Base-by-base conservation (phyloP, 2,113 vertebrate genomes). In the Corydoras maculifer region DNA sequence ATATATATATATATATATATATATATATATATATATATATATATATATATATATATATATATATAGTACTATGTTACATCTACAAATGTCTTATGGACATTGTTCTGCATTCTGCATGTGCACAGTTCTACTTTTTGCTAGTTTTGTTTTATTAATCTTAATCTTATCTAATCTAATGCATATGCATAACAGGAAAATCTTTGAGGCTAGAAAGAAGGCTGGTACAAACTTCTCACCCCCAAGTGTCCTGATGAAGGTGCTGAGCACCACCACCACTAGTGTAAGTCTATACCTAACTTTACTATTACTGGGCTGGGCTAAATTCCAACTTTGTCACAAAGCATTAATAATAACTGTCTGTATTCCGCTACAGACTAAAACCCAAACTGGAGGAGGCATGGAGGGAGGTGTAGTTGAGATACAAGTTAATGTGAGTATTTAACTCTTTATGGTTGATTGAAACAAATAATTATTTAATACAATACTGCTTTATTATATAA, bases 171-270 rank as follows among this genome's bases (percentile, higher is more conserved):
- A 53, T 12, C 9, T 53, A 12, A 12, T 15, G 32, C 55, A 29
- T 68, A 14, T 57, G 13, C 51, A 25, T 64, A 31, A 12, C 58
- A 96, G 93, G 70, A 89, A 88, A 79, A 89, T 86, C 55, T 82
- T 81, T 80, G 84, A 80, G 66, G 81, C 12, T 1, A 80, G 85
- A 81, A 83, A 77, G 74, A 85, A 78, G 30, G 72, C 73, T n/a
- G 76, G 74, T 61, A 79, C 62, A 73, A 77, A 81, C 75, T 80
- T 83, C 75, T 80, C 83, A 50, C 78, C 83, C 0, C 82, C 86
- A 72, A 83, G 77, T 76, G 84, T 87, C 78, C 93, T 91, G 14
- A 98, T 98, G 96, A 98, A 94, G 93, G 85, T 98, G 80, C 83
- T 89, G 84, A 92, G 91, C 77, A 87, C 87, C 84, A 92, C 82